These are phyloP conservation scores for Pedionomus torquatus DNA, from an alignment of 2,113 vertebrate species.

Conservation along the genomic window DNA sequence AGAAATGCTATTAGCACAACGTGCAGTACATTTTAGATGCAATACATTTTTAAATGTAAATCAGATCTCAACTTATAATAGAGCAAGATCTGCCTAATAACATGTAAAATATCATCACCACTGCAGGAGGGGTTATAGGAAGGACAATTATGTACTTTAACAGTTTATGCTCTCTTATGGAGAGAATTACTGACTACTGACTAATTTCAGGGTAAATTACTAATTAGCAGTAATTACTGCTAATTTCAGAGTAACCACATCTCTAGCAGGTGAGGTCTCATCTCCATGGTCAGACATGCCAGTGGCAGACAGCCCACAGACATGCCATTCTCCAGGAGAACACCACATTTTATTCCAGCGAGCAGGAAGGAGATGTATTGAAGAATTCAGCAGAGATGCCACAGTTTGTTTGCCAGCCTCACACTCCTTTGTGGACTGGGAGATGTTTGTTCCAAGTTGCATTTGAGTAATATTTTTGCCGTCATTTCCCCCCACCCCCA, in stretches of 20 bases:
- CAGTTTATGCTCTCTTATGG: neutral
- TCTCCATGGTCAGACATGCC: neutral
- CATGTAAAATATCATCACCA: neutral
- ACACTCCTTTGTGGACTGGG: accelerated
- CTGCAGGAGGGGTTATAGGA: neutral
- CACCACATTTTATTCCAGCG: neutral
- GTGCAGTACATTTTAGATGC: too few relatives aligned
- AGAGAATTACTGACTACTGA: neutral
- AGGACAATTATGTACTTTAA: neutral
- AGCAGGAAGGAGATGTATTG: neutral
- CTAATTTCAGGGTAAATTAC: neutral
- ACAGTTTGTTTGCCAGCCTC: neutral
- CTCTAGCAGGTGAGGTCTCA: neutral
- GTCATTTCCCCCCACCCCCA: too few relatives aligned
- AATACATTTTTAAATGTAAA: neutral
- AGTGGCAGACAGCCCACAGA: neutral
- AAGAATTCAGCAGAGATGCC: neutral
- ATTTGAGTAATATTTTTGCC: accelerated
- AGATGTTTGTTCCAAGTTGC: accelerated
- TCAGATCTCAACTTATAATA: neutral
- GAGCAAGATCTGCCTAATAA: neutral
- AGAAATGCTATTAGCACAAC: neutral
- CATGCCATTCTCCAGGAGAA: neutral
- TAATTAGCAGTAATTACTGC: neutral
- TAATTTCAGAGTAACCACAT: neutral